A percentile compares a stretch with the other conserved stretches of the same genome.
phyloP scores from a whole-genome alignment of 1,140 invertebrate species.

The Listronotus oregonensis region DNA sequence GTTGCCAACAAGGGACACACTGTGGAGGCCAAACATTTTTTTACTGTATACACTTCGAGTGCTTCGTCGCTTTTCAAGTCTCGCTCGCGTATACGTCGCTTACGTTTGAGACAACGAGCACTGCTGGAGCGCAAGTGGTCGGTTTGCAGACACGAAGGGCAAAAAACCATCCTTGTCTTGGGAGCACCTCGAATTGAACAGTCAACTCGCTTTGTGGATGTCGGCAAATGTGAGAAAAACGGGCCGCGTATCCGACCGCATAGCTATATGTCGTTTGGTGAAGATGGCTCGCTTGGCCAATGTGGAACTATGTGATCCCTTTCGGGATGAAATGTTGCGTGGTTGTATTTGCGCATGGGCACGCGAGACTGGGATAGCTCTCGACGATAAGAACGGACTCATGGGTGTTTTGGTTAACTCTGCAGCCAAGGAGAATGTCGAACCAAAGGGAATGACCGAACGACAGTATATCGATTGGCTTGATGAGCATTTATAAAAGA shows the following conservation, averaged over 20 bases:
- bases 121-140: too few species aligned
- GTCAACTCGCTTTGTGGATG: background rate
- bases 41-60: too few species aligned
- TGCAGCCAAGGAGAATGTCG: background rate
- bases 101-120: too few species aligned
- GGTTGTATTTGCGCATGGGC: background rate
- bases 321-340: background rate
- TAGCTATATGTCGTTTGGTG: constrained; percentile 2
- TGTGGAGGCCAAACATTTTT: too few species aligned
- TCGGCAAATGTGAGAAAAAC: background rate
- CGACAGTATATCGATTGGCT: background rate
- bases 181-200: background rate
- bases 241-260: background rate
- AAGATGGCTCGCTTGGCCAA: background rate
- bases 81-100: too few species aligned
- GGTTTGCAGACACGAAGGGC: too few species aligned
- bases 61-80: too few species aligned
- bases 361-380: background rate
- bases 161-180: too few species aligned
- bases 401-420: background rate
- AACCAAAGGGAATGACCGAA: background rate
- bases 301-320: background rate
- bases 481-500: background rate
- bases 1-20: too few species aligned
- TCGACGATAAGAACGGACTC: background rate